Conservation (phyloP, 2,797 vertebrate species). For the Huso huso region DNA sequence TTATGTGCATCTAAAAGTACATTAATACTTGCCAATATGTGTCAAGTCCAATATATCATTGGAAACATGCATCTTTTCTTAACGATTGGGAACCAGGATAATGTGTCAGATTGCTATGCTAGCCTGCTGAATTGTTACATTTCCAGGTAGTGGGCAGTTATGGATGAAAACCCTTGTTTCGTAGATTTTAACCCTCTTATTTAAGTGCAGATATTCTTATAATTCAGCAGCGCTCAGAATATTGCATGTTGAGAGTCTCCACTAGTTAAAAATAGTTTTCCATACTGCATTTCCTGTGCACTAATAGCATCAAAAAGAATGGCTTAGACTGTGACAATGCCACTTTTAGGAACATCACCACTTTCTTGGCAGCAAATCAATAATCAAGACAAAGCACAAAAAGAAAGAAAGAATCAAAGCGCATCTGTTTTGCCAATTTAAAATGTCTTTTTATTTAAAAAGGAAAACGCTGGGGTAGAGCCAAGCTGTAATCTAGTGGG, state of each 20-base stretch:
- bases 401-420: slow-evolving; percentile 35
- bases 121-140: too few species aligned
- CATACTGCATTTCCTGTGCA: slow-evolving; percentile 26
- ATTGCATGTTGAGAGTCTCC: neutral
- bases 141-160: too few species aligned
- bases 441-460: slow-evolving; percentile 15
- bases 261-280: slow-evolving; percentile 7
- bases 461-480: neutral
- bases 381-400: slow-evolving; percentile 31
- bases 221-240: too few species aligned
- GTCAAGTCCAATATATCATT: too few species aligned
- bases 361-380: slow-evolving; percentile 42
- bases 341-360: slow-evolving; percentile 25
- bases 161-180: too few species aligned
- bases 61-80: too few species aligned
- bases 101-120: too few species aligned
- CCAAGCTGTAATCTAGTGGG: slow-evolving; percentile 7
- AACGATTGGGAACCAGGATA: too few species aligned
- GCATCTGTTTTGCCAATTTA: slow-evolving; percentile 31
- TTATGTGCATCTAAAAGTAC: too few species aligned
- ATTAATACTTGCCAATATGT: too few species aligned
- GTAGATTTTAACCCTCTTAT: too few species aligned
- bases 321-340: slow-evolving; percentile 26
- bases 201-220: too few species aligned
- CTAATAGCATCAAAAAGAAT: slow-evolving; percentile 44